Base-by-base conservation (phyloP, 2,797 vertebrate genomes). In the Astyanax mexicanus region DNA sequence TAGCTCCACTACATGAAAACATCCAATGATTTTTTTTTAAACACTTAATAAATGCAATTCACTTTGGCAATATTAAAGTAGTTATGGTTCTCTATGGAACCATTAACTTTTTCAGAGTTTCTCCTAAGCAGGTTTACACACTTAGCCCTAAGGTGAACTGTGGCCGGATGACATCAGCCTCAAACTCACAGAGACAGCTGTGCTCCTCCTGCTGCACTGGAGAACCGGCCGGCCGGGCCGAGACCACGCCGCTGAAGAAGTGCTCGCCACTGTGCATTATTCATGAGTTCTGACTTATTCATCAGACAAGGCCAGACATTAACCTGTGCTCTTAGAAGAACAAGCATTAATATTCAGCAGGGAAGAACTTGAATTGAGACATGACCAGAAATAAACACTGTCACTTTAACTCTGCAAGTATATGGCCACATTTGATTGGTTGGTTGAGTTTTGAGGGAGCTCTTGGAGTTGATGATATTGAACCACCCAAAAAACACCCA, bases 321-420 rank as follows among this genome's bases (percentile, higher is more conserved):
- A 89, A 86, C 87, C 86, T 85, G 81, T 75, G 69, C 81, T 86
- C 86, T 81, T 86, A 84, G 21, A 74, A 77, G 73, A 80, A 80
- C 74, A 52, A 32, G 19, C 32, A 86, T 91, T 87, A 90, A 88
- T 90, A 91, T 90, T 88, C 87, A 88, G 78, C 72, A 82, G 81
- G 61, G 45, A 66, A 71, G 6, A 0, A 57, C 38, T 23, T 65
- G 74, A 55, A 68, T 82, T 86, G 82, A 69, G 88, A 80, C 80
- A 67, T 54, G 58, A 77, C 81, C 61, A 78, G 83, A 84, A 87
- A 86, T 86, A 86, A 82, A 79, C 11, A 21, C 27, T 29, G 54
- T 57, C 15, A 6, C 54, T 15, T 55, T 23, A 17, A 42, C 27
- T 66, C 78, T 52, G 35, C 52, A 71, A 61, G 74, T 60, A 58